Evolutionary conservation across 2,113 vertebrate genomes (phyloP).

Genomic region (Macroglossus sobrinus): DNA sequence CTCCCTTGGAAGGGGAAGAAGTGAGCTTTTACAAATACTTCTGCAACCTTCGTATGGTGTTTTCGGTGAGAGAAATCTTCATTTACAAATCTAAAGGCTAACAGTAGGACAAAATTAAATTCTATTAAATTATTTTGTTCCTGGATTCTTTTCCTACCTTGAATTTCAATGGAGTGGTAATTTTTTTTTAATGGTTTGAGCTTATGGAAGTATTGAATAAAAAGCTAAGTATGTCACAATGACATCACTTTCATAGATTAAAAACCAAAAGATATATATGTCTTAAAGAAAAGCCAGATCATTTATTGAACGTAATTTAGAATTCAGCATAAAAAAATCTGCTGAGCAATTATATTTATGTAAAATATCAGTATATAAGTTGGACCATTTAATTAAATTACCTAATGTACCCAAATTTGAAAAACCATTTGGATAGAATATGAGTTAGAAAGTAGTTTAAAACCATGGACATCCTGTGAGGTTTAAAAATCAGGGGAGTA

Average conservation of each 20-base stretch:
- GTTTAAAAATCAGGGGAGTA: neutral
- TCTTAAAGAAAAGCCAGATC: neutral
- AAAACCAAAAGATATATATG: neutral
- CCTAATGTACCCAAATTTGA: neutral
- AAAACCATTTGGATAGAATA: neutral
- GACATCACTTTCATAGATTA: neutral
- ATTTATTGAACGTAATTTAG: neutral
- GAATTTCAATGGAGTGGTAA: neutral
- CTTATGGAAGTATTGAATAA: neutral
- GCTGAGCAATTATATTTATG: neutral
- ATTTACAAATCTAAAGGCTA: neutral
- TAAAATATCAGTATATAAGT: neutral
- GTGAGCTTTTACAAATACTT: neutral
- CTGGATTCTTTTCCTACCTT: neutral
- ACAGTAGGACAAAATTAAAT: neutral
- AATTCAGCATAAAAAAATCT: neutral
- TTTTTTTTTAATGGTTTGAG: slow-evolving; percentile 29
- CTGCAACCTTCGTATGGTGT: neutral
- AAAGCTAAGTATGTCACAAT: neutral
- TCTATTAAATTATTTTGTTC: neutral
- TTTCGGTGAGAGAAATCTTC: neutral
- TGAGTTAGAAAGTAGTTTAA: neutral
- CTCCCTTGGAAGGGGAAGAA: neutral
- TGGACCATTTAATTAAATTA: neutral
- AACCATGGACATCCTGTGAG: neutral